Percentiles rank a stretch among this genome's conserved stretches.
Conservation (phyloP, 2,113 vertebrate genomes). For the Megaleporinus macrocephalus region DNA sequence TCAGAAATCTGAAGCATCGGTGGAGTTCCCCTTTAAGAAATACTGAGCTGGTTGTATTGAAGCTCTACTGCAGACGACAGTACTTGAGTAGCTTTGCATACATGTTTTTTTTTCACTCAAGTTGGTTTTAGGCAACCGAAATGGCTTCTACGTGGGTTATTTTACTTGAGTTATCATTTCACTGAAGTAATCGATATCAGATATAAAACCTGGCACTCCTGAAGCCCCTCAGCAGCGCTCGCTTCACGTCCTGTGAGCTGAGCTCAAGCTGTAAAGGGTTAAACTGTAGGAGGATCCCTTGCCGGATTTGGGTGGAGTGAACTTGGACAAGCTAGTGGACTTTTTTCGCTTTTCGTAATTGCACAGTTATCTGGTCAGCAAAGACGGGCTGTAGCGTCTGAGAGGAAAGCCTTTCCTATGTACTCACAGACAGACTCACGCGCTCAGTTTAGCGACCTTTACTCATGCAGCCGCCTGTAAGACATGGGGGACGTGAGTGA, state of each 20-base stretch:
- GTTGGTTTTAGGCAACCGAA: too few species aligned
- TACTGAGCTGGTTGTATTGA: too few species aligned
- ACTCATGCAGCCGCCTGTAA: not conserved
- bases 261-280: conserved; percentile 66
- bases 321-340: conserved; percentile 60
- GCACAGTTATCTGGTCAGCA: conserved; percentile 52
- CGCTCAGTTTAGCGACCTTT: not conserved
- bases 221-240: not conserved
- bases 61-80: too few species aligned
- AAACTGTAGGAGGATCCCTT: conserved; percentile 69
- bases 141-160: too few species aligned
- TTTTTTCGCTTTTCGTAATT: conserved; percentile 63
- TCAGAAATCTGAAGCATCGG: too few species aligned
- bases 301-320: conserved; percentile 75
- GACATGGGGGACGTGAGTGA: conserved; percentile 76
- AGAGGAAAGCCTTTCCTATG: not conserved
- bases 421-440: not conserved
- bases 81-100: too few species aligned
- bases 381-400: not conserved
- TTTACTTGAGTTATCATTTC: too few species aligned
- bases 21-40: too few species aligned
- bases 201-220: too few species aligned
- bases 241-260: not conserved
- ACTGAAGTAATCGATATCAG: too few species aligned
- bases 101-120: too few species aligned